phyloP scores from a whole-genome alignment of 1,140 invertebrate species.

The Drosophila obscura region DNA sequence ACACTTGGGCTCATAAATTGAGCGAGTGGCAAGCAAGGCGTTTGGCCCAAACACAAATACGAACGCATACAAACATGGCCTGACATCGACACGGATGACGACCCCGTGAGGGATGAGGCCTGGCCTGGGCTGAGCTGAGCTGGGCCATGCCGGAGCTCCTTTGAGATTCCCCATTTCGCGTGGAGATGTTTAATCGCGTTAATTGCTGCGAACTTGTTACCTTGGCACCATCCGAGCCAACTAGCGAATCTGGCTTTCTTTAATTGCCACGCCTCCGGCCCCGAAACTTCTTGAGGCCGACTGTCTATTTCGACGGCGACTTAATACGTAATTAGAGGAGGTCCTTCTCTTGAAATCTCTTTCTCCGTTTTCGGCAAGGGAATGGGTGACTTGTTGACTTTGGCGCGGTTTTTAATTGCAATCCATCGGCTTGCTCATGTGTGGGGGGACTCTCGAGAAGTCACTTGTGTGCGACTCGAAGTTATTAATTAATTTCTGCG shows the following conservation, averaged over 20 bases:
- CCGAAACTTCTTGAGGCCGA: constrained; percentile 33
- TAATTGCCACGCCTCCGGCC: constrained; percentile 55
- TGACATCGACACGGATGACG: constrained; percentile 49
- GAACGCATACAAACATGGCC: constrained; percentile 34
- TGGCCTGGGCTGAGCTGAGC: neutral
- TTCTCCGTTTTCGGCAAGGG: too few species aligned
- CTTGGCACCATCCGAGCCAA: constrained; percentile 45
- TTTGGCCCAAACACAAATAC: constrained; percentile 51
- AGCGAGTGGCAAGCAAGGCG: constrained; percentile 50
- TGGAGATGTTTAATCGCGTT: constrained; percentile 71
- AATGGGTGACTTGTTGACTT: constrained; percentile 48
- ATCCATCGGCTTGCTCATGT: constrained; percentile 11
- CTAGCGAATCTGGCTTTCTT: constrained; percentile 51
- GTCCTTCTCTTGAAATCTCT: neutral
- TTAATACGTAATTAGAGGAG: constrained; percentile 58
- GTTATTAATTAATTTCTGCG: constrained; percentile 72
- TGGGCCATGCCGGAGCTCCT: constrained; percentile 24
- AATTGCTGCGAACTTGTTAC: constrained; percentile 77
- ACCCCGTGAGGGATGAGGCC: constrained; percentile 14
- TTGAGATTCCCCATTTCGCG: constrained; percentile 46
- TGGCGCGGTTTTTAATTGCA: constrained; percentile 67
- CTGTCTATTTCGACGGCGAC: constrained; percentile 56
- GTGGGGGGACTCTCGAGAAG: constrained; percentile 18
- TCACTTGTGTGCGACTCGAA: constrained; percentile 9
- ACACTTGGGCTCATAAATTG: constrained; percentile 60